These are phyloP conservation scores for Vanacampus margaritifer DNA, from an alignment of 2,113 vertebrate genomes.

Conservation along the genomic window DNA sequence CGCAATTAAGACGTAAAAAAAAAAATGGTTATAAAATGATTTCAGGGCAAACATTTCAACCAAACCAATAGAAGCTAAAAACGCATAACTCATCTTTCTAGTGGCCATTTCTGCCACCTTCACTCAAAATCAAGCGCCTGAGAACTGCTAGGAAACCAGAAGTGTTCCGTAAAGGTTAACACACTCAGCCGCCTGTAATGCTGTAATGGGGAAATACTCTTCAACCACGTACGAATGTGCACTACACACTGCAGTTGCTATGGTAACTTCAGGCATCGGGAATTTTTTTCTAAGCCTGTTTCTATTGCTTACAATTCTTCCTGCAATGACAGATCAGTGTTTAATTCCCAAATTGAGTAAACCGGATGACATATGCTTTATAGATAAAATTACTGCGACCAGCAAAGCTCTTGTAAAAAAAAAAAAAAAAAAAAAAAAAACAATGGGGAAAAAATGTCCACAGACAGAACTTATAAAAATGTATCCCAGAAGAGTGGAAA, in stretches of 20 bases:
- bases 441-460: not conserved
- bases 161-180: conserved; percentile 31
- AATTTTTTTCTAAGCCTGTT: conserved; percentile 20
- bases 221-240: conserved; percentile 41
- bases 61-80: not conserved
- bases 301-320: not conserved
- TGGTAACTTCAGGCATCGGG: conserved; percentile 57
- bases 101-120: conserved; percentile 9
- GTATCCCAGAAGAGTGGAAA: not conserved
- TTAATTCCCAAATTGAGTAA: not conserved
- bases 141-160: conserved; percentile 12
- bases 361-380: not conserved
- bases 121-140: conserved; percentile 4
- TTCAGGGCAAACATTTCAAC: not conserved
- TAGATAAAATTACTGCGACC: not conserved
- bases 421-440: not conserved
- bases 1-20: not conserved
- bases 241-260: conserved; percentile 54
- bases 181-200: conserved; percentile 27
- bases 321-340: not conserved
- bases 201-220: conserved; percentile 33
- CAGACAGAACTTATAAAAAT: not conserved
- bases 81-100: not conserved
- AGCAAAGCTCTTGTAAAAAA: not conserved
- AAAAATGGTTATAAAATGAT: not conserved